These are phyloP conservation scores for Drosophila ironensis DNA, from an alignment of 1,140 invertebrate species.

Conservation along the genomic window DNA sequence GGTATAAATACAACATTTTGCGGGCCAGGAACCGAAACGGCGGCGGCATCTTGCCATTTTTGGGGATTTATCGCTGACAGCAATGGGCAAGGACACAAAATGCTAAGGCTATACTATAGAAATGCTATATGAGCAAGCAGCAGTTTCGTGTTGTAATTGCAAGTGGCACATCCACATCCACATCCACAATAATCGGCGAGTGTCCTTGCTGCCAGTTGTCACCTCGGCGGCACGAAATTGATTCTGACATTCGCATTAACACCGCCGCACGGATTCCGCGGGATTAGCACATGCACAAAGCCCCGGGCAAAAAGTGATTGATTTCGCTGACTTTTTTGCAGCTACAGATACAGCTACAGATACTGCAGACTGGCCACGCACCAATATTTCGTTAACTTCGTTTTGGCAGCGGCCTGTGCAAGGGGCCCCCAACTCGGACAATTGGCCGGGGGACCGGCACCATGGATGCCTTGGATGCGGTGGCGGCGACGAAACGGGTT, in stretches of 20 bases:
- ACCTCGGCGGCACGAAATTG: slow-evolving; percentile 45
- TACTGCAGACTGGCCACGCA: slow-evolving; percentile 17
- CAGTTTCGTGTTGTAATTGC: not conserved
- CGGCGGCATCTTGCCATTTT: slow-evolving; percentile 12
- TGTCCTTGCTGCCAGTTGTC: slow-evolving; percentile 13
- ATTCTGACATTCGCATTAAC: slow-evolving; percentile 50
- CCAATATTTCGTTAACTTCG: slow-evolving; percentile 55
- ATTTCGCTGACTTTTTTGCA: slow-evolving; percentile 20
- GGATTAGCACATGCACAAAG: slow-evolving; percentile 26
- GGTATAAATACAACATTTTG: slow-evolving; percentile 19
- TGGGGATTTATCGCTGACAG: slow-evolving; percentile 45
- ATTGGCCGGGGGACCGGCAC: no score
- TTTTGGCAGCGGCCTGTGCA: slow-evolving; percentile 29
- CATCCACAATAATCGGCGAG: not conserved
- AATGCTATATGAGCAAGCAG: not conserved
- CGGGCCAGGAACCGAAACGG: not conserved
- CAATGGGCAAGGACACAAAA: slow-evolving; percentile 20
- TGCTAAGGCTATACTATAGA: no score
- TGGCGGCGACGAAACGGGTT: slow-evolving; percentile 60
- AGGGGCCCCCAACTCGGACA: slow-evolving; percentile 32
- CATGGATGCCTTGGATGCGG: slow-evolving; percentile 13
- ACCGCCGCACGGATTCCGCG: slow-evolving; percentile 3
- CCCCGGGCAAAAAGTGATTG: slow-evolving; percentile 30
- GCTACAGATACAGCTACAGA: not conserved
- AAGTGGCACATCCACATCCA: not conserved